Evolutionary conservation across 2,797 vertebrate genomes (phyloP).

Genomic region (Anas georgica): DNA sequence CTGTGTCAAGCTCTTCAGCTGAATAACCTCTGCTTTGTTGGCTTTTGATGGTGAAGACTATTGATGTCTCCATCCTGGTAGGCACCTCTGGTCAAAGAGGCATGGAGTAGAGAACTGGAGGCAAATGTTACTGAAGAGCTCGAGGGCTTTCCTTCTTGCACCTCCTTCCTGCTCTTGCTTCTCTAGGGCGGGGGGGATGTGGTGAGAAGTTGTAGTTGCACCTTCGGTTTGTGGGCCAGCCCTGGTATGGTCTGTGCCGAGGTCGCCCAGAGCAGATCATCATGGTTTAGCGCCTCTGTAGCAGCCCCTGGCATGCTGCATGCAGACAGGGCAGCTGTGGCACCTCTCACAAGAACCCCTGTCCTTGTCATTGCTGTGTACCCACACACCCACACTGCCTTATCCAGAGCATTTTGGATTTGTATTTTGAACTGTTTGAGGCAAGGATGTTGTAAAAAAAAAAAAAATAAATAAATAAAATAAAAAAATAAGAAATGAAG

Average conservation of each 20-base stretch:
- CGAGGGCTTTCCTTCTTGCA: neutral
- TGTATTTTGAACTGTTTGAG: neutral
- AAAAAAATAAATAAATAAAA: too few relatives aligned
- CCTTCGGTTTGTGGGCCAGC: neutral
- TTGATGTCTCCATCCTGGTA: neutral
- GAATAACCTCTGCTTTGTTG: neutral
- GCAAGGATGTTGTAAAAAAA: neutral
- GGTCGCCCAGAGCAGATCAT: neutral
- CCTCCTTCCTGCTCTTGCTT: neutral
- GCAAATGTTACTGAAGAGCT: neutral
- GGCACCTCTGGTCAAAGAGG: neutral
- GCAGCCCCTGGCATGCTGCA: fast-evolving
- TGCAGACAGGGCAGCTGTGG: fast-evolving
- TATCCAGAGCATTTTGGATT: neutral
- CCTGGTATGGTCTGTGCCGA: neutral
- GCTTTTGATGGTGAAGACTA: neutral
- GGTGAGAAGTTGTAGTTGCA: neutral
- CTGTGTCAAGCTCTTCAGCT: neutral
- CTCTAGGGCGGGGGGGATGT: too few relatives aligned
- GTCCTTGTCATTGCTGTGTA: neutral
- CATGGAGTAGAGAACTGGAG: neutral
- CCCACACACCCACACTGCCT: neutral
- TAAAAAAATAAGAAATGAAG: neutral
- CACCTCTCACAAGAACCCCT: neutral
- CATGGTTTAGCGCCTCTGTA: neutral